Evolutionary conservation across 1,140 invertebrate species (phyloP).

Genomic region (Trinorchestia longiramus): DNA sequence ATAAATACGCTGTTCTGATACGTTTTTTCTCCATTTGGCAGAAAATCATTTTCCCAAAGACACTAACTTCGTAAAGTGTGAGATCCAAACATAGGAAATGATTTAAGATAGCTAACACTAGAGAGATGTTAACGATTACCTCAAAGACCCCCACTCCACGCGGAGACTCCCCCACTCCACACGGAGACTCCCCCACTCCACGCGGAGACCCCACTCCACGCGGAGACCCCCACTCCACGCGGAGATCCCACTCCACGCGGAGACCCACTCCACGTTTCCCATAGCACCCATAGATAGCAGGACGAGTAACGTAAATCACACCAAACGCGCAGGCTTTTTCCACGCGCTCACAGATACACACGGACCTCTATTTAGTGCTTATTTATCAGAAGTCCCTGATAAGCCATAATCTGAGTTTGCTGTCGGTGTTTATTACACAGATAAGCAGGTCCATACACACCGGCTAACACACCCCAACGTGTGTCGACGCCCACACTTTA

Average conservation of each 20-base stretch:
- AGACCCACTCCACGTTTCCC: no score
- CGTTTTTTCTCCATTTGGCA: not conserved
- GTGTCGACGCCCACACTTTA: not conserved
- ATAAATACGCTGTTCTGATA: not conserved
- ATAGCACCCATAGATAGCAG: not conserved
- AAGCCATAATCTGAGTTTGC: conserved; percentile 1
- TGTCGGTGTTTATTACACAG: not conserved
- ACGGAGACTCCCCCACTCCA: no score
- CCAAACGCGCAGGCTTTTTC: not conserved
- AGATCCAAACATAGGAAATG: no score
- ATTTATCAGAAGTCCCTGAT: not conserved
- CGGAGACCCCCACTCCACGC: no score
- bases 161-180: no score
- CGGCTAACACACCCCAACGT: not conserved
- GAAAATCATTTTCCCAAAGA: not conserved
- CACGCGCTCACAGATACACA: not conserved
- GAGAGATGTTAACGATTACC: no score
- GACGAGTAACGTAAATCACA: not conserved
- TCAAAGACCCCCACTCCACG: no score
- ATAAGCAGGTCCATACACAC: not conserved
- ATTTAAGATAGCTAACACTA: no score
- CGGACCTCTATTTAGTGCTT: not conserved
- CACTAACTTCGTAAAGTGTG: not conserved
- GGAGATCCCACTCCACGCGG: no score
- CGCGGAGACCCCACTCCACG: no score